Evolutionary conservation across 2,888 invertebrate genomes (phyloP), one percentile per base, ranked within the genome.

Genomic region (Lasius fuliginosus): DNA sequence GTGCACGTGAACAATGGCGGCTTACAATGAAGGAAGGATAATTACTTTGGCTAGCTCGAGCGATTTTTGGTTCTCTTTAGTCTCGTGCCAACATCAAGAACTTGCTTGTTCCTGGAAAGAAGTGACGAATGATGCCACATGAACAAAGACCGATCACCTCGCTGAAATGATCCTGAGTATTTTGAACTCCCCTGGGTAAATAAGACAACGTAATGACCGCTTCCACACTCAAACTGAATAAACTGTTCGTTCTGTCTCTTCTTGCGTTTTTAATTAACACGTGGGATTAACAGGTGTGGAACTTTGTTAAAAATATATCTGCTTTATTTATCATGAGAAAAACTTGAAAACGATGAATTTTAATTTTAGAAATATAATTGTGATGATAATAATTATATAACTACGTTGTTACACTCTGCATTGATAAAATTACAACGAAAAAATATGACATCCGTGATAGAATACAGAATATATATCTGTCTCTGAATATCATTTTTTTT

Each of bases 41-140:
- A 89, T 89, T 90, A 84, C 84, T 77, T 71, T 60, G 84, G 85
- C 74, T 90, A 91, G 87, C 89, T 88, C 82, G 88, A 84, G 85
- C 85, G 87, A 89, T 89, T 88, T 89, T 87, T 83, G 62, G 86
- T 36, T 53, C 67, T 36, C 46, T 62, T 74, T 82, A 82, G 81
- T 60, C 69, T 82, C 69, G 73, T 46, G 53, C 69, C 65, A 23
- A 53, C 83, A 79, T 83, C 83, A 83, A 77, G 84, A 75, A 82
- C 82, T 82, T 81, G 12, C 82, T 88, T 85, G 74, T 83, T 85
- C 86, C 58, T 60, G 74, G 46, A 86, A 89, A 88, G 88, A 90
- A 91, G 88, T 89, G 90, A 91, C 89, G 89, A 92, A 89, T 87
- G 88, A 88, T 73, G 85, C 84, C 86, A 86, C 86, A 86, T 82